Percentiles rank a stretch among this genome's conserved stretches.
Evolutionary conservation across 2,113 vertebrate species (phyloP).

Genomic region (Poeciliopsis retropinna): DNA sequence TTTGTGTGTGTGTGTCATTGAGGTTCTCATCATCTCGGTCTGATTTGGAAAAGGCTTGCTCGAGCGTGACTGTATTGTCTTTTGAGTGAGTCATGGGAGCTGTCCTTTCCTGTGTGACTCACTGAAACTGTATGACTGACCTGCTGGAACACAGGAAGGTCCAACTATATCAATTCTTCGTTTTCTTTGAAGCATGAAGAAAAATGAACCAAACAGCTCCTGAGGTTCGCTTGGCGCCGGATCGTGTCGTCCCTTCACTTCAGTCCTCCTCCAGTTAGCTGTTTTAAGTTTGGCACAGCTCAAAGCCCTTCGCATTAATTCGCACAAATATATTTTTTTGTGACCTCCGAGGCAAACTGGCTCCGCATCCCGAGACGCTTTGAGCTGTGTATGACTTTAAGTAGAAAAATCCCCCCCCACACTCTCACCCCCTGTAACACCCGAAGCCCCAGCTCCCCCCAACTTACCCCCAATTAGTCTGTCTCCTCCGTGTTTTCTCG

Average conservation of each 20-base stretch:
- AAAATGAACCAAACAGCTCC: background rate
- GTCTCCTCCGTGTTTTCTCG: slow-evolving; percentile 32
- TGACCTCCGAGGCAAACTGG: slow-evolving; percentile 36
- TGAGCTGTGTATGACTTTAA: slow-evolving; percentile 28
- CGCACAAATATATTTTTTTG: slow-evolving; percentile 8
- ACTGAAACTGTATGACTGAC: slow-evolving; percentile 41
- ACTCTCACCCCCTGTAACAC: no score
- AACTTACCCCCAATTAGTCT: slow-evolving; percentile 17
- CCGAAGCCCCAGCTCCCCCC: background rate
- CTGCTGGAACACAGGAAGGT: slow-evolving; percentile 49
- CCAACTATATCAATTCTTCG: slow-evolving; percentile 17
- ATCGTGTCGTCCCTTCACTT: slow-evolving; percentile 11
- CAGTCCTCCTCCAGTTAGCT: slow-evolving; percentile 19
- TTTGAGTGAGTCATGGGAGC: slow-evolving; percentile 59
- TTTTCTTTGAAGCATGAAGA: slow-evolving; percentile 14
- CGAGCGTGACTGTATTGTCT: slow-evolving; percentile 47
- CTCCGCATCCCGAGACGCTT: slow-evolving; percentile 22
- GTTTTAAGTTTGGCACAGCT: slow-evolving; percentile 46
- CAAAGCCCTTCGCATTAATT: slow-evolving; percentile 40
- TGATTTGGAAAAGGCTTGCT: slow-evolving; percentile 53
- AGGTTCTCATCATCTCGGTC: slow-evolving; percentile 42
- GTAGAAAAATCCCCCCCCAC: slow-evolving; percentile 7
- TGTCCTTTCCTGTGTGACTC: slow-evolving; percentile 58
- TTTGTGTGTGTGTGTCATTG: slow-evolving; percentile 62
- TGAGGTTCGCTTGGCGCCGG: slow-evolving; percentile 8